Percentiles rank a stretch among this genome's conserved stretches.
These are phyloP conservation scores for Xenops minutus DNA, from an alignment of 2,797 vertebrate genomes.

Conservation along the genomic window DNA sequence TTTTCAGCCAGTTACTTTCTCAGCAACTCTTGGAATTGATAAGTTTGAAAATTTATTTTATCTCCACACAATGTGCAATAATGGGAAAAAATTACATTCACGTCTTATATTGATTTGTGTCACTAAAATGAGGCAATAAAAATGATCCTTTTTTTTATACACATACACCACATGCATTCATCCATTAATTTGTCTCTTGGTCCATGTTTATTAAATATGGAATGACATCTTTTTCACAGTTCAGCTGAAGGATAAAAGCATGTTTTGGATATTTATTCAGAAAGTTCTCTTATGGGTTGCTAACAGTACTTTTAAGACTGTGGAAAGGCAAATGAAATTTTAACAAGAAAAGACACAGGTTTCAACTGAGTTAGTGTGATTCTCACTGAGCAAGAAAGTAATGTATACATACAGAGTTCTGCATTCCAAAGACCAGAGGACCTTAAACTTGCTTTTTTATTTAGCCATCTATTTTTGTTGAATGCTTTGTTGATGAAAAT, in stretches of 20 bases:
- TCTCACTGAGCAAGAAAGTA: background rate
- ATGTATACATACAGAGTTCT: accelerated
- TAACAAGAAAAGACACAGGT: background rate
- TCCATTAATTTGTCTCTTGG: background rate
- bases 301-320: background rate
- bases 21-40: background rate
- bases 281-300: background rate
- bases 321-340: background rate
- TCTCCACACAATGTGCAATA: background rate
- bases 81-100: background rate
- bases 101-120: background rate
- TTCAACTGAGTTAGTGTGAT: background rate
- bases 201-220: background rate
- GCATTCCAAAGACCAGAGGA: background rate
- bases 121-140: background rate
- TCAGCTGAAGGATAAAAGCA: background rate
- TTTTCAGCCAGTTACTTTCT: background rate
- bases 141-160: background rate
- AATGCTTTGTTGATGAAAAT: background rate
- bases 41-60: background rate
- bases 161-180: background rate
- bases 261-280: background rate
- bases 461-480: background rate
- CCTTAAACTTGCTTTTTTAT: background rate
- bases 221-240: background rate